Evolutionary conservation across 2,888 invertebrate genomes (phyloP).

Genomic region (Cosmopolites sordidus): DNA sequence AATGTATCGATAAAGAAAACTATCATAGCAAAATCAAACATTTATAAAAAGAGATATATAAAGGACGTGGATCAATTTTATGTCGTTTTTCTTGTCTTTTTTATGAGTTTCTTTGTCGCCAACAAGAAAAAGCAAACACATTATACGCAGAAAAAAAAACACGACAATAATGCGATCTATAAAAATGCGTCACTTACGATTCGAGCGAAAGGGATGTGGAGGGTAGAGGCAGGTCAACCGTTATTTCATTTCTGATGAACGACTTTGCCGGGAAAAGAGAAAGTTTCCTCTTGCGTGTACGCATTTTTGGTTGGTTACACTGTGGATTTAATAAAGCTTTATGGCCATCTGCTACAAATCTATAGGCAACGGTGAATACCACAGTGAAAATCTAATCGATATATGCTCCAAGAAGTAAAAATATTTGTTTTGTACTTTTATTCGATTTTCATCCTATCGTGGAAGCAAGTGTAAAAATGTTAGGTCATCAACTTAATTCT

Average conservation of each 20-base stretch:
- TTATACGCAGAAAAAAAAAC: slow-evolving; percentile 6
- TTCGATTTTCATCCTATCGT: no score
- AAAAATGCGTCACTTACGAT: slow-evolving; percentile 15
- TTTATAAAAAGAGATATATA: no score
- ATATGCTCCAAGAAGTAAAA: no score
- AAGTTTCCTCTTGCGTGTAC: slow-evolving; percentile 16
- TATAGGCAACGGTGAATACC: neutral
- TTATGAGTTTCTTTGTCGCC: slow-evolving; percentile 4
- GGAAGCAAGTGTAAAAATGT: no score
- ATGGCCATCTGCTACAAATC: neutral
- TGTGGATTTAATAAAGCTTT: slow-evolving; percentile 9
- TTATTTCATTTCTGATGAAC: slow-evolving; percentile 21
- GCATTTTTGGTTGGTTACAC: slow-evolving; percentile 10
- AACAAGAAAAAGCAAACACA: slow-evolving; percentile 5
- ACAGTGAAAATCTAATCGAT: no score
- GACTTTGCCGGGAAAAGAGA: slow-evolving; percentile 6
- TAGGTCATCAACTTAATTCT: no score
- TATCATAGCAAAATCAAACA: no score
- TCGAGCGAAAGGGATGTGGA: slow-evolving; percentile 7
- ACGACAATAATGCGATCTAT: slow-evolving; percentile 14
- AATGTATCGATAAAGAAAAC: no score
- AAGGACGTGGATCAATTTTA: neutral
- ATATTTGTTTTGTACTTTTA: no score
- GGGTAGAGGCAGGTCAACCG: slow-evolving; percentile 15
- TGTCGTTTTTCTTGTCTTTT: neutral